Evolutionary conservation across 2,888 invertebrate species (phyloP).

Genomic region (Chromoteleia sp.): DNA sequence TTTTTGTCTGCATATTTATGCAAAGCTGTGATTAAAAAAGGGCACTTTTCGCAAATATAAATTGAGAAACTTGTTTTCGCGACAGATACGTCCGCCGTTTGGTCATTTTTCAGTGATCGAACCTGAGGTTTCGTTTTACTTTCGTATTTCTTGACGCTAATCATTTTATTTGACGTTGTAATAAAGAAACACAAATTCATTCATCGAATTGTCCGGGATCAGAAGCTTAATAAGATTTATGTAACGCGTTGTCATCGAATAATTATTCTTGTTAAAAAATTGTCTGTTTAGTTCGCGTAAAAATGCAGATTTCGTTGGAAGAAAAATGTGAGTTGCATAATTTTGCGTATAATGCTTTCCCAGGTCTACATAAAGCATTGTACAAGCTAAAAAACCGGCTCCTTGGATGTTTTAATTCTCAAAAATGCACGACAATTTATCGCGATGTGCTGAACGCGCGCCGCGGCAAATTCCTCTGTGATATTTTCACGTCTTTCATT

Average conservation of each 20-base stretch:
- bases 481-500: conserved; percentile 68
- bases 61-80: conserved; percentile 40
- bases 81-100: conserved; percentile 15
- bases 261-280: conserved; percentile 15
- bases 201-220: not conserved
- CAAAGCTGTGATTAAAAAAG: conserved; percentile 52
- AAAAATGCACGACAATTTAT: conserved; percentile 64
- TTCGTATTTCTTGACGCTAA: conserved; percentile 16
- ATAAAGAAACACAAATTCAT: not conserved
- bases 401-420: conserved; percentile 36
- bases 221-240: conserved; percentile 5
- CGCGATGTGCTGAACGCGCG: conserved; percentile 23
- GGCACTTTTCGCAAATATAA: conserved; percentile 39
- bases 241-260: conserved; percentile 13
- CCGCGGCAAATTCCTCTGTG: conserved; percentile 28
- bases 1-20: conserved; percentile 63
- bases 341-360: conserved; percentile 39
- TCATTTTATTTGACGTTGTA: conserved; percentile 13
- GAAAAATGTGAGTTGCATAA: conserved; percentile 42
- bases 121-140: conserved; percentile 6
- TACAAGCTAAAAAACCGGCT: conserved; percentile 32
- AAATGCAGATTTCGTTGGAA: conserved; percentile 38
- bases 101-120: conserved; percentile 8
- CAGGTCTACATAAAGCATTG: conserved; percentile 28
- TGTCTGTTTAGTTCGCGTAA: conserved; percentile 25